These are phyloP conservation scores for Macrotus californicus DNA, from an alignment of 2,113 vertebrate species.

Conservation along the genomic window DNA sequence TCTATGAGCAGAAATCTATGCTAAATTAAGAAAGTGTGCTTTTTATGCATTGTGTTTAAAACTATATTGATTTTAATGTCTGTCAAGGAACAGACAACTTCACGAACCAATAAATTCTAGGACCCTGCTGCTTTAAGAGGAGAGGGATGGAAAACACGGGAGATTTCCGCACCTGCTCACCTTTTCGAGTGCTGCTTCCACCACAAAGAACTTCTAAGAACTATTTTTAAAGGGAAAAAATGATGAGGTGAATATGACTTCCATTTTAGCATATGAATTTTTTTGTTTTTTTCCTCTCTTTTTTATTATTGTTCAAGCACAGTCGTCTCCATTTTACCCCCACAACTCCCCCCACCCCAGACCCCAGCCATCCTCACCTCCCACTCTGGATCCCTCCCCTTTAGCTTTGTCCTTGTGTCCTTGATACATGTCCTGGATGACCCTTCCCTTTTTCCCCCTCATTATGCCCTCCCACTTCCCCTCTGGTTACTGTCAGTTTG, in stretches of 20 bases:
- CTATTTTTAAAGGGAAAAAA: neutral
- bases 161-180: neutral
- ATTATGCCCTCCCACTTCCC: too few species aligned
- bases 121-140: neutral
- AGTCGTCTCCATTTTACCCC: too few species aligned
- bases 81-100: neutral
- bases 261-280: neutral
- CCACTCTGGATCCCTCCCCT: too few species aligned
- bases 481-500: too few species aligned
- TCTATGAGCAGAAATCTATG: neutral
- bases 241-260: neutral
- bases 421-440: too few species aligned
- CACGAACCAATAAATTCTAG: conserved; percentile 26
- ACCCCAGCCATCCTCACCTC: too few species aligned
- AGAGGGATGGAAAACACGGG: neutral
- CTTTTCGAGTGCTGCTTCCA: neutral
- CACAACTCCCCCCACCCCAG: too few species aligned
- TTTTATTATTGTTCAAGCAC: too few species aligned
- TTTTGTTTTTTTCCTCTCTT: too few species aligned
- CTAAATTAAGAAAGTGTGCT: conserved; percentile 5
- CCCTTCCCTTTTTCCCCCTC: too few species aligned
- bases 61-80: conserved; percentile 19
- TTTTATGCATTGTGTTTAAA: neutral
- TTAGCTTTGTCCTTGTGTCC: too few species aligned
- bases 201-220: neutral